phyloP scores from a whole-genome alignment of 2,113 vertebrate species.

The Leucopternis melanops region DNA sequence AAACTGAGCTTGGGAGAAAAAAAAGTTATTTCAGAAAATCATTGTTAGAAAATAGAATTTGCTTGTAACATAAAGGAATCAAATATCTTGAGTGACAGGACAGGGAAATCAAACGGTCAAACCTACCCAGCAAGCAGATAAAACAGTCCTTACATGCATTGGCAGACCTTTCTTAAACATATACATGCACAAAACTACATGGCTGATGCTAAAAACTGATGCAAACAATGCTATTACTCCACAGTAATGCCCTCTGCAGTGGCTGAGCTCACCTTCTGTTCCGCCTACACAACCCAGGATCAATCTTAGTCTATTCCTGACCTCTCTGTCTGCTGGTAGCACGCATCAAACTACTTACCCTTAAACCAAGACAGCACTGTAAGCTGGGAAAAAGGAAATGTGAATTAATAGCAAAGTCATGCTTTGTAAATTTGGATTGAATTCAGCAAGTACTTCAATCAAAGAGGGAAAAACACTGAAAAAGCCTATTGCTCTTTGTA shows the following conservation, averaged over 20 bases:
- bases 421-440: not conserved
- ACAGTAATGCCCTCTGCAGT: not conserved
- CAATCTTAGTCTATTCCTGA: not conserved
- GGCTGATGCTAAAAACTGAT: not conserved
- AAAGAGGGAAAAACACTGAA: not conserved
- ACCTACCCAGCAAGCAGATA: not conserved
- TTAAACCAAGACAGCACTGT: not conserved
- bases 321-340: not conserved
- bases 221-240: fast-evolving
- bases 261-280: not conserved
- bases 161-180: not conserved
- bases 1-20: not conserved
- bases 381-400: not conserved
- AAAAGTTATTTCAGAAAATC: not conserved
- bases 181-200: not conserved
- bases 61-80: not conserved
- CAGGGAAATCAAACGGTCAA: not conserved
- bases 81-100: not conserved
- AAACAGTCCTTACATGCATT: not conserved
- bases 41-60: not conserved
- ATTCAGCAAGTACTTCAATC: not conserved
- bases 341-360: not conserved
- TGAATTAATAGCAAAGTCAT: not conserved
- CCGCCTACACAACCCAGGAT: not conserved
- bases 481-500: not conserved